Evolutionary conservation across 2,888 invertebrate genomes (phyloP), one percentile per base, ranked within the genome.

Genomic region (Thelaira solivaga): DNA sequence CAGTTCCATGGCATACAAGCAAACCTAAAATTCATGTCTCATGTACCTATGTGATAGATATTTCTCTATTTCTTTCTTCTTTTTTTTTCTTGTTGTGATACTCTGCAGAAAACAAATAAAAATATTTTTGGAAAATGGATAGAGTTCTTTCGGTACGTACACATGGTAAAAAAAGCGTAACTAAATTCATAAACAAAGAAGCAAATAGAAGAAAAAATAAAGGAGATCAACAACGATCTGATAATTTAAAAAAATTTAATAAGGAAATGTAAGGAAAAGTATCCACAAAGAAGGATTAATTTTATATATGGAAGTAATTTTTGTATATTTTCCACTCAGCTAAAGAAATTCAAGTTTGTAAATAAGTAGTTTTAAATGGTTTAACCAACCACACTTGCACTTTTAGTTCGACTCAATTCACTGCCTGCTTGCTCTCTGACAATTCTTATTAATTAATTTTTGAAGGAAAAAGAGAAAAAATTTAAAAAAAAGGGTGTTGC

Each of bases 151-250:
- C 53, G 49, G 64, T 76, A 64, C 64, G 64, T 76, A 64, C 64
- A 69, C 16, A 68, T 74, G 73, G 64, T 72, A 74, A 69, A 67
- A n/a, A n/a, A 74, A 78, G 78, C 78, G 69, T 73, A 74, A 78
- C 73, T 65, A 78, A 78, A 43, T 43, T 55, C 61, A 53, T 53
- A 72, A 80, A 73, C 72, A 80, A 73, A 47, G 49, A 69, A 53
- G 59, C 68, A 53, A 41, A 69, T n/a, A 47, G 24, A 67, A 55
- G 43, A 34, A 61, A 72, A 45, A 34, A 67, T 39, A 10, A 47
- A 72, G 51, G 72, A 45, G 20, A 26, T 43, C 39, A 36, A 53
- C 67, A 67, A 61, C 49, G 74, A 45, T 59, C 59, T 13, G n/a
- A 61, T n/a, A n/a, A n/a, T n/a, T n/a, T n/a, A n/a, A n/a, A n/a